A percentile compares a stretch with the other conserved stretches of the same genome.
Evolutionary conservation across 2,888 invertebrate species (phyloP).

Genomic region (Diploptera punctata): DNA sequence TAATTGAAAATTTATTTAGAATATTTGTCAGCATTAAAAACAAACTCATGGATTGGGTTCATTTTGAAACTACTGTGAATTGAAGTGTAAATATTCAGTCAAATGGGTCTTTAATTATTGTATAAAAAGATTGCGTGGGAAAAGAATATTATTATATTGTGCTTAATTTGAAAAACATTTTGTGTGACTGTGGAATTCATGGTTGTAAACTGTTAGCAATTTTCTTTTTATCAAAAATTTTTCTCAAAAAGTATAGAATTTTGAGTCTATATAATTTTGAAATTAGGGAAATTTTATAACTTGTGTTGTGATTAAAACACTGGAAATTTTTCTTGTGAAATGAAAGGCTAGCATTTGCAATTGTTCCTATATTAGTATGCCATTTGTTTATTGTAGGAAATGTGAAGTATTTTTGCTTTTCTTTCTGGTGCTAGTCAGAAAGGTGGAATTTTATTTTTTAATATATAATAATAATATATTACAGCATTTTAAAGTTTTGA

Average conservation of each 20-base stretch:
- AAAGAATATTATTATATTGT: not conserved
- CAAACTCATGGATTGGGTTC: too few relatives aligned
- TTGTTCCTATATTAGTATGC: slow-evolving; percentile 9
- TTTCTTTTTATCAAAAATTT: not conserved
- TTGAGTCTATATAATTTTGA: too few relatives aligned
- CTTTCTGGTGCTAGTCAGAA: not conserved
- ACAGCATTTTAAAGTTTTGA: too few relatives aligned
- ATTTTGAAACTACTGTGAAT: too few relatives aligned
- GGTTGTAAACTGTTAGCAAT: not conserved
- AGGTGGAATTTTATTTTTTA: not conserved
- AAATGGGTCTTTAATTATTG: too few relatives aligned
- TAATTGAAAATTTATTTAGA: too few relatives aligned
- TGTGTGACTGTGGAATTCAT: not conserved
- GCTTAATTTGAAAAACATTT: not conserved
- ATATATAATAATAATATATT: too few relatives aligned
- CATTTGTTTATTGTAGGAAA: not conserved
- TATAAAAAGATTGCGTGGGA: not conserved
- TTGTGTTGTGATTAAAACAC: slow-evolving; percentile 4
- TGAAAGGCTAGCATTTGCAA: not conserved
- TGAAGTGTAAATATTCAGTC: too few relatives aligned
- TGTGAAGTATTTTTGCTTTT: not conserved
- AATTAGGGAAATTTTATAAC: too few relatives aligned
- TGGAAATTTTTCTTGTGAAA: not conserved
- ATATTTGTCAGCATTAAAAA: too few relatives aligned
- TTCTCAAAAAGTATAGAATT: too few relatives aligned